These are phyloP conservation scores for Catocala fraxini DNA, from an alignment of 2,888 invertebrate species.

Conservation along the genomic window DNA sequence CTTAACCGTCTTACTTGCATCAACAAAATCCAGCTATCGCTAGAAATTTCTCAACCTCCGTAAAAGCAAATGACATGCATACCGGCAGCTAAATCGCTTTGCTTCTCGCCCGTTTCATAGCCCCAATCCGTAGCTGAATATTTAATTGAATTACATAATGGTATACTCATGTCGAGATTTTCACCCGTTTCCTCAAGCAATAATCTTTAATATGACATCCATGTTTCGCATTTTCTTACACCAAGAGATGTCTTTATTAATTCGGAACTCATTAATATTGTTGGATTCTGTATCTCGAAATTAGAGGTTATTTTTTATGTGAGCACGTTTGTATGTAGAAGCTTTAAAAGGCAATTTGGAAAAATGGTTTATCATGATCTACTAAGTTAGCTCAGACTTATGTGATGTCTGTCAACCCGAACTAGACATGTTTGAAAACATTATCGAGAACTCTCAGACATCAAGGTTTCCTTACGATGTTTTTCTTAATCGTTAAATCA, in stretches of 20 bases:
- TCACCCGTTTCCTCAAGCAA: conserved; percentile 39
- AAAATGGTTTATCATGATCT: too few relatives aligned
- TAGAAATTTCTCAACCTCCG: neutral
- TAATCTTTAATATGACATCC: conserved; percentile 42
- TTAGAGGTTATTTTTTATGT: too few relatives aligned
- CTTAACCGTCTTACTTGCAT: too few relatives aligned
- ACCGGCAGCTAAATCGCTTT: conserved; percentile 9
- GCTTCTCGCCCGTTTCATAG: conserved; percentile 38
- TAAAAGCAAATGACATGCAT: neutral
- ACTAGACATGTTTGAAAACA: too few relatives aligned
- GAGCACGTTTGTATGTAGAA: too few relatives aligned
- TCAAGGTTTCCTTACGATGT: too few relatives aligned
- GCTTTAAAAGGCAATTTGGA: too few relatives aligned
- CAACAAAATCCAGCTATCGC: neutral
- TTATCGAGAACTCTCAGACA: too few relatives aligned
- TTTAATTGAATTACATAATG: conserved; percentile 70
- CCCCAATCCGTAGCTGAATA: conserved; percentile 54
- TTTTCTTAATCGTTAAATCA: too few relatives aligned
- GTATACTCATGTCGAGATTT: conserved; percentile 51
- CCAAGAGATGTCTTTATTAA: conserved; percentile 28
- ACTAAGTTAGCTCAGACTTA: too few relatives aligned
- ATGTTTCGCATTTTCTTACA: conserved; percentile 34
- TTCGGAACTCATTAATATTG: conserved; percentile 25
- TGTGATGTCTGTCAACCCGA: too few relatives aligned
- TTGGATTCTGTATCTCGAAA: conserved; percentile 1